Conservation (phyloP, 2,888 invertebrate genomes). For the Buathra laborator region DNA sequence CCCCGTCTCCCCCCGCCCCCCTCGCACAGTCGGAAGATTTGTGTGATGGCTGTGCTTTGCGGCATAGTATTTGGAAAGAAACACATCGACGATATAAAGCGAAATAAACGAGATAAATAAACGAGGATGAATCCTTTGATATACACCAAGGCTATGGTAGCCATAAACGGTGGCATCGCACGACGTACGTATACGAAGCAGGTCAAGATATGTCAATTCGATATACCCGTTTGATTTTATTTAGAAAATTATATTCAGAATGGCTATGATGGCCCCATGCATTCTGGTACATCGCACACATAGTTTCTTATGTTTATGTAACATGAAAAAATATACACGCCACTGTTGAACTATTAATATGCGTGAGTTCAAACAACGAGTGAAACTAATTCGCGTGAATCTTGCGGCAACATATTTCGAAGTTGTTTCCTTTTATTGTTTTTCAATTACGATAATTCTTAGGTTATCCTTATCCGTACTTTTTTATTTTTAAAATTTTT, state of each 20-base stretch:
- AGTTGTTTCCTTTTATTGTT: background rate
- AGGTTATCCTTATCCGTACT: constrained; percentile 50
- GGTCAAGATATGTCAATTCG: constrained; percentile 22
- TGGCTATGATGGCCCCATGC: constrained; percentile 44
- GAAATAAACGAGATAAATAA: constrained; percentile 50
- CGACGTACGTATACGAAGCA: constrained; percentile 76
- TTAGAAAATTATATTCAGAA: constrained; percentile 4
- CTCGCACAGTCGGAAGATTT: constrained; percentile 56
- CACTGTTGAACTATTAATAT: constrained; percentile 66
- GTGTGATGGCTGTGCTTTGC: constrained; percentile 75
- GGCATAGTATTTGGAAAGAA: constrained; percentile 73
- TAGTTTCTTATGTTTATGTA: constrained; percentile 69
- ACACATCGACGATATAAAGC: constrained; percentile 67
- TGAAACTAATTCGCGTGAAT: constrained; percentile 37
- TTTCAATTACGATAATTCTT: constrained; percentile 29
- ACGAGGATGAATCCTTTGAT: constrained; percentile 79
- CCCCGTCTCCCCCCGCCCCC: too few species aligned
- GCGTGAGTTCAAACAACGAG: constrained; percentile 41
- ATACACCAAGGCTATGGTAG: constrained; percentile 77
- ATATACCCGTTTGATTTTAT: constrained; percentile 12
- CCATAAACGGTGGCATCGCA: constrained; percentile 74
- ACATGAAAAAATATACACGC: constrained; percentile 59
- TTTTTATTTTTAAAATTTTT: background rate
- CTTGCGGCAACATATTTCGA: constrained; percentile 33
- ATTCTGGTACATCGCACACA: constrained; percentile 40